phyloP scores from a whole-genome alignment of 2,113 vertebrate species.

The Hippocampus zosterae region DNA sequence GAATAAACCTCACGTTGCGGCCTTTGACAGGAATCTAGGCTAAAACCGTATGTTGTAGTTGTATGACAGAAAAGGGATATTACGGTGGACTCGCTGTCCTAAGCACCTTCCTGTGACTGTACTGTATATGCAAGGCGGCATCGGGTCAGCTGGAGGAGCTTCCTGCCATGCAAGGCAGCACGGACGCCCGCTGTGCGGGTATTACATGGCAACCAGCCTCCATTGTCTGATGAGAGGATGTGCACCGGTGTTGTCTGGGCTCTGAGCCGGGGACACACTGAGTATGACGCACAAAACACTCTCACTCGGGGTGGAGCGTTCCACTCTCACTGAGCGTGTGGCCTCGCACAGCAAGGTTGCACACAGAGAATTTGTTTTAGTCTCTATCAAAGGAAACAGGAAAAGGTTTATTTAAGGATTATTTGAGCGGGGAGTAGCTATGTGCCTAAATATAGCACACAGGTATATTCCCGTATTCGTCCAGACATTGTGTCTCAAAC shows the following conservation, averaged over 20 bases:
- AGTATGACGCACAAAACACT: slow-evolving; percentile 82
- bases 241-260: slow-evolving; percentile 73
- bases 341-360: slow-evolving; percentile 11
- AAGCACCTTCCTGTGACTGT: slow-evolving; percentile 66
- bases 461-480: not conserved
- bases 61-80: slow-evolving; percentile 12
- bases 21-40: not conserved
- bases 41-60: slow-evolving; percentile 17
- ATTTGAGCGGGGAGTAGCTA: not conserved
- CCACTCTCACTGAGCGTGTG: slow-evolving; percentile 53
- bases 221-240: slow-evolving; percentile 87
- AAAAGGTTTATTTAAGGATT: slow-evolving; percentile 8
- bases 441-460: not conserved
- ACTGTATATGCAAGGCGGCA: slow-evolving; percentile 54
- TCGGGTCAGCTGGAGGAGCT: slow-evolving; percentile 66
- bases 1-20: slow-evolving; percentile 4
- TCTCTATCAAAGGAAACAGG: slow-evolving; percentile 12
- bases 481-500: too few relatives aligned
- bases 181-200: slow-evolving; percentile 69
- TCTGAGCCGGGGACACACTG: slow-evolving; percentile 72
- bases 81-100: slow-evolving; percentile 35
- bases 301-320: slow-evolving; percentile 77
- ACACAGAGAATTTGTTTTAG: not conserved
- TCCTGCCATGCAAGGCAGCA: slow-evolving; percentile 53
- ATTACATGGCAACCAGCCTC: slow-evolving; percentile 68